phyloP scores from a whole-genome alignment of 37 sponge, comb jelly and placozoan genomes.

The Lycopodina hypogea region DNA sequence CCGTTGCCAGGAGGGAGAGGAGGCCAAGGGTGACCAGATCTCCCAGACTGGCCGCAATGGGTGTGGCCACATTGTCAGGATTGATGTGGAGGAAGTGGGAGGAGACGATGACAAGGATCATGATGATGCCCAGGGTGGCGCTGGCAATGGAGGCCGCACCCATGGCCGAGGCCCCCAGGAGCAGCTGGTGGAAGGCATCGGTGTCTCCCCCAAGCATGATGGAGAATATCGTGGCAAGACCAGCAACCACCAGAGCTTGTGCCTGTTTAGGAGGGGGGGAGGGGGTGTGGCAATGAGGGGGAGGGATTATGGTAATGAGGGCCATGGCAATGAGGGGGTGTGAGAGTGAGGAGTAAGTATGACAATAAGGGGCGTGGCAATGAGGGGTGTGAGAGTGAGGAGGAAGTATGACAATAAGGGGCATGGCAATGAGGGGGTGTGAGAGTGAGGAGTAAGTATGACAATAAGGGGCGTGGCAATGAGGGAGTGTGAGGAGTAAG shows the following conservation, averaged over 20 bases:
- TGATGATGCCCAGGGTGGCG: conserved; percentile 76
- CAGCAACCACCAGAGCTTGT: conserved; percentile 88
- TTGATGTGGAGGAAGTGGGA: conserved; percentile 68
- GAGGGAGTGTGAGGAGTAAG: too few relatives aligned
- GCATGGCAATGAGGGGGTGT: too few relatives aligned
- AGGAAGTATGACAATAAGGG: too few relatives aligned
- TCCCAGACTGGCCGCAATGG: conserved; percentile 94
- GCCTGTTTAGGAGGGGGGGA: conserved; percentile 40
- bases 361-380: background rate
- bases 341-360: conserved; percentile 10
- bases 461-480: too few relatives aligned
- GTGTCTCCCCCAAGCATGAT: conserved; percentile 61
- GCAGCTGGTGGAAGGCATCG: conserved; percentile 23
- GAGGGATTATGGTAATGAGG: too few relatives aligned
- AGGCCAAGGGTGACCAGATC: conserved; percentile 89
- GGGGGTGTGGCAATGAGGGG: background rate
- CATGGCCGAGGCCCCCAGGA: conserved; percentile 66
- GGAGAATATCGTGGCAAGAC: conserved; percentile 74
- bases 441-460: too few relatives aligned
- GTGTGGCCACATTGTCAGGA: conserved; percentile 98
- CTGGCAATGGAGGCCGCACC: conserved; percentile 77
- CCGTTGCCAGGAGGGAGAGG: conserved; percentile 54
- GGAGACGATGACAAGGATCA: conserved; percentile 72
- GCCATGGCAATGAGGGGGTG: background rate
- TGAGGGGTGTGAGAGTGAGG: conserved; percentile 6